phyloP scores from a whole-genome alignment of 2,888 invertebrate genomes.

The Argyresthia albistria region DNA sequence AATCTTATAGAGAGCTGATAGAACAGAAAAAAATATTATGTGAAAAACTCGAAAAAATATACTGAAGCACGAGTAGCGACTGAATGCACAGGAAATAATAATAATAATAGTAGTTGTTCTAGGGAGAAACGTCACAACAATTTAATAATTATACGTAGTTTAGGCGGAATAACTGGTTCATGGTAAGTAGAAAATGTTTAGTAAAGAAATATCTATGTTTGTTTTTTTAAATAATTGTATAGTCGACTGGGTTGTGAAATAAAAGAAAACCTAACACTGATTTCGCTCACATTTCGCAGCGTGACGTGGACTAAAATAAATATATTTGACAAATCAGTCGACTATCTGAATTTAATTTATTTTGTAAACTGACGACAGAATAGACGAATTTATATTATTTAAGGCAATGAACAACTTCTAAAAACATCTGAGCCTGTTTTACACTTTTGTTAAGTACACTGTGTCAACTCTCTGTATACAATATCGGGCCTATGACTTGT shows the following conservation, averaged over 20 bases:
- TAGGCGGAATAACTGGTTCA: neutral
- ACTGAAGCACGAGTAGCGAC: neutral
- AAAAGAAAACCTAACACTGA: too few relatives aligned
- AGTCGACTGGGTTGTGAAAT: too few relatives aligned
- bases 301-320: too few relatives aligned
- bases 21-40: too few relatives aligned
- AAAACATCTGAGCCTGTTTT: neutral
- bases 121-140: neutral
- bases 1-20: too few relatives aligned
- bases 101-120: neutral
- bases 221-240: too few relatives aligned
- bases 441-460: too few relatives aligned
- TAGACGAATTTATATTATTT: neutral
- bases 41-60: neutral
- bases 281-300: too few relatives aligned
- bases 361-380: neutral
- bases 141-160: neutral
- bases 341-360: neutral
- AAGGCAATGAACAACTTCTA: neutral
- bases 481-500: neutral
- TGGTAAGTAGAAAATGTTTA: neutral
- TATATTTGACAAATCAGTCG: too few relatives aligned
- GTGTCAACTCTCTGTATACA: neutral
- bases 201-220: neutral
- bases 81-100: neutral